Evolutionary conservation across 2,888 invertebrate genomes (phyloP), one percentile per base, ranked within the genome.

Genomic region (Drosophila quinaria): DNA sequence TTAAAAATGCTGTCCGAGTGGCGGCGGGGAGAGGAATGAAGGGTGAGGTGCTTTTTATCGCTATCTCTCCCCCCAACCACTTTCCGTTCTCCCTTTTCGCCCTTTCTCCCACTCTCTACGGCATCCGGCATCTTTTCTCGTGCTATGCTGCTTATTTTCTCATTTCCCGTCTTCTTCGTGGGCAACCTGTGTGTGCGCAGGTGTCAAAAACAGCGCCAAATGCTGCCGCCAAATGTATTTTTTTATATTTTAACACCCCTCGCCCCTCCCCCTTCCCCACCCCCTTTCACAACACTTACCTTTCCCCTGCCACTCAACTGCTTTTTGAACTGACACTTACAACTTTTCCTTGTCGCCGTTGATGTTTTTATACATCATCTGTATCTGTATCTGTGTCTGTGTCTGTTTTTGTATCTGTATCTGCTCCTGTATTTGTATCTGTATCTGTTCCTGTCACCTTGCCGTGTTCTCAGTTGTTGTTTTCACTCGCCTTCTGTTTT

Each of bases 301-400:
- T 29, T 8, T 10, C 15, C 6, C 19, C 61, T 1, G 10, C n/a
- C 37, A 9, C 2, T 37, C 55, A 67, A 63, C 47, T 70, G 79
- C 66, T 59, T 70, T 74, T 77, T 74, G 61, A 78, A 77, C 81
- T 75, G 87, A 80, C 84, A 83, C 84, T 88, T 86, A 88, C 84
- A 88, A 82, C 78, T 78, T 83, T 80, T 61, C 61, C 78, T 49
- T 82, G 83, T 78, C 78, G 75, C 65, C 75, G 86, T 70, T 86
- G 80, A 86, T 81, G 73, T 79, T 84, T 84, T 85, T 87, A 80
- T 83, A 86, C 80, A 83, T 88, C 89, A 88, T 78, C 80, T 86
- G 83, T 52, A 51, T 31, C 63, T 64, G 56, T 55, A 13, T 41
- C 68, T 66, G 71, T 50, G 29, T 2, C 47, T 41, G 22, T 22